Base-by-base conservation (phyloP, 2,113 vertebrate genomes). In the Trichomycterus rosablanca region DNA sequence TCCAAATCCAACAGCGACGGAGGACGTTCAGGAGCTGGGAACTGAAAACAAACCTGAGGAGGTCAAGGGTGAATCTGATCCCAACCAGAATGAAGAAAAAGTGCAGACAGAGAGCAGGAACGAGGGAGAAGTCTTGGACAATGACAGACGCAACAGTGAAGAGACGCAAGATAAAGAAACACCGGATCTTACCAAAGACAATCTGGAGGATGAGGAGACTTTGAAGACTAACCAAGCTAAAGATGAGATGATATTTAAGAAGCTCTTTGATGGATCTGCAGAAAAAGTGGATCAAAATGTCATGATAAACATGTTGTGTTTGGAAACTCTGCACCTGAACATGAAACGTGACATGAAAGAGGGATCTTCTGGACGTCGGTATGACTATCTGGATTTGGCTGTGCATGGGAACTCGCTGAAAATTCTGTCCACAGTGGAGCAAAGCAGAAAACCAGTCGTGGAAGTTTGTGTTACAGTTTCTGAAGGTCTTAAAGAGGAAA, bases 341-440 rank as follows among this genome's bases (percentile, higher is more conserved):
- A 54, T 6, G 28, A 54, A 35, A 7, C 7, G 9, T 24, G 23
- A 58, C 30, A 20, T 1, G 4, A 30, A 62, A 39, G 20, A 49
- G 1, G 16, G 28, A 40, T 11, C 3, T 12, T 39, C 35, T 12
- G 37, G n/a, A 10, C 14, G 4, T 28, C 28, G 26, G 14, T 6
- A 45, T n/a, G 49, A 67, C 5, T 72, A 69, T 53, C 43, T 72
- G 23, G 66, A 77, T 62, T 49, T 77, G 51, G 63, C 63, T 15
- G 7, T 30, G 15, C 1, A 48, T 8, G 44, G 16, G 5, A 37
- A 37, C 15, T 7, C 18, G 1, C 24, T 19, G 4, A 19, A 16
- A 11, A 22, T 22, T 30, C 14, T 34, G 19, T 11, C 42, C 4
- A 24, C 8, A 11, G 19, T 51, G 20, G 45, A 39, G 11, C 14